Percentiles rank a stretch among this genome's conserved stretches.
phyloP scores from a whole-genome alignment of 2,797 vertebrate genomes.

The Scyliorhinus canicula region DNA sequence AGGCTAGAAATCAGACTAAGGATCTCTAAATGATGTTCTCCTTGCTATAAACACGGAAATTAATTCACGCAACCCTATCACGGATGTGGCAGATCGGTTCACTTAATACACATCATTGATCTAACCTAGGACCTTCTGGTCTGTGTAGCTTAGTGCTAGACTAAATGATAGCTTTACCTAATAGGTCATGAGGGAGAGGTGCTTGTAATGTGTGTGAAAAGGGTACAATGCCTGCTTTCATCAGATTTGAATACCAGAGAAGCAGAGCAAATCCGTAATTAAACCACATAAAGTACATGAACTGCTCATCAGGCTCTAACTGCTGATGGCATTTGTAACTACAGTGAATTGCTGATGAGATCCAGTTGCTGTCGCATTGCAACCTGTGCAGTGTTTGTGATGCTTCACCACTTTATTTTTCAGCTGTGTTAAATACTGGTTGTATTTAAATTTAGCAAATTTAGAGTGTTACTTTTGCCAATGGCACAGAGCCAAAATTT shows the following conservation, averaged over 20 bases:
- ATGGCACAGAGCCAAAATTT: not conserved
- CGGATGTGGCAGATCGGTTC: not conserved
- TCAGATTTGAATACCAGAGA: not conserved
- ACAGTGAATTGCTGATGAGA: not conserved
- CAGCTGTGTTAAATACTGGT: not conserved
- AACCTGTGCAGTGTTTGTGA: not conserved
- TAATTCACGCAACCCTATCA: not conserved
- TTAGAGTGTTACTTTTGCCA: not conserved
- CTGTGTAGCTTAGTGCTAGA: not conserved
- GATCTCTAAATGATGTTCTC: not conserved
- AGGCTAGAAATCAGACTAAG: not conserved
- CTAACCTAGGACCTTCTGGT: not conserved
- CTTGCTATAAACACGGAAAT: not conserved
- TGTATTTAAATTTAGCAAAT: not conserved
- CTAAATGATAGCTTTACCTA: not conserved
- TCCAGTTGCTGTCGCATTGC: not conserved
- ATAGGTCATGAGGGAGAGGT: not conserved
- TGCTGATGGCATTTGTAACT: not conserved
- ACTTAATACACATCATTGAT: not conserved
- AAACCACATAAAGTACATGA: not conserved
- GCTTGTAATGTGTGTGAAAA: not conserved
- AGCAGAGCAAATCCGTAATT: not conserved
- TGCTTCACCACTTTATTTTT: not conserved
- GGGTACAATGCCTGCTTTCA: not conserved
- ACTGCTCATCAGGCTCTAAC: not conserved